Evolutionary conservation across 2,888 invertebrate species (phyloP), one percentile per base, ranked within the genome.

Genomic region (Xanthorhoe designata): DNA sequence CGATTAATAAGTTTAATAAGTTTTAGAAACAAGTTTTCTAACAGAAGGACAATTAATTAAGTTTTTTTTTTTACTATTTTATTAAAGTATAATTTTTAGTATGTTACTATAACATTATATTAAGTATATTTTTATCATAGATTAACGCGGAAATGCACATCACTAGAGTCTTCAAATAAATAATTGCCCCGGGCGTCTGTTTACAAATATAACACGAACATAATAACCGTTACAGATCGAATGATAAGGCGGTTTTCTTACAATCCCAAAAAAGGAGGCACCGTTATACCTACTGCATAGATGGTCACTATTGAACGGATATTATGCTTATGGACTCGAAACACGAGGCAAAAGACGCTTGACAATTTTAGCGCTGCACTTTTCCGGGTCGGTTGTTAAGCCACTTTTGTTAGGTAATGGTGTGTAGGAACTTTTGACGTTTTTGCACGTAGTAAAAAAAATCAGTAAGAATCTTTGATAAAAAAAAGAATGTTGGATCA

Each of bases 201-300:
- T 62, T 58, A 54, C 58, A 62, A 66, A 66, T 66, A 62, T 56
- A 63, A 57, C 63, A 59, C 50, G 59, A 54, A 45, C 54, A 62
- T 59, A 59, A 59, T 67, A 63, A 63, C 67, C 17, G 63, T 63
- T 38, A 42, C 60, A 18, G 64, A 64, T 64, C 55, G 38, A 18
- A 64, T 61, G 64, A 64, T 64, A 68, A 58, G 56, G 61, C 57
- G 57, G 67, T 61, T 66, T 61, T 52, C 58, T 56, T 60, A 63
- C 63, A 63, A 63, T 52, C 60, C 67, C 63, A 63, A 67, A 67
- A 67, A 67, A 49, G 67, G 67, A 52, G 18, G 10, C 8, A 29
- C 67, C 67, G 67, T 67, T 67, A 64, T 38, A 51, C 53, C 54
- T 62, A 58, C 58, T 63, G 58, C 67, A 57, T 67, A 64, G 60